Conservation (phyloP, 2,113 vertebrate genomes). For the Ciconia maguari region DNA sequence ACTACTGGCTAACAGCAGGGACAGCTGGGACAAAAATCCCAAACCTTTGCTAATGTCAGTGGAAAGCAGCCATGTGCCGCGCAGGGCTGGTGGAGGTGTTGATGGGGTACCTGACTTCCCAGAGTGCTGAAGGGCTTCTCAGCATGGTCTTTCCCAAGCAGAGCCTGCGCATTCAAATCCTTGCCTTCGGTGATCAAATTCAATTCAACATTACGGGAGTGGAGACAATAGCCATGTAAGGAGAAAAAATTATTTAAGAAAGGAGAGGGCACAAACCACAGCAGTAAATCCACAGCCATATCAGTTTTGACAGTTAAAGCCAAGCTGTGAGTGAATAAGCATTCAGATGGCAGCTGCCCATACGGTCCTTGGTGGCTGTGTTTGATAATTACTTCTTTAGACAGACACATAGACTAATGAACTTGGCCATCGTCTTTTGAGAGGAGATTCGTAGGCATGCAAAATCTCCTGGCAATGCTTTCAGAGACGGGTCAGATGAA, state of each 20-base stretch:
- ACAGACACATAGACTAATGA: not conserved
- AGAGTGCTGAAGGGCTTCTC: not conserved
- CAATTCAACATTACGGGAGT: not conserved
- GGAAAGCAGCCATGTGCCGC: not conserved
- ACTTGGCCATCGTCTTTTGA: not conserved
- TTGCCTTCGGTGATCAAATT: not conserved
- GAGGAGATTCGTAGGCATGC: not conserved
- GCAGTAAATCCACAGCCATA: not conserved
- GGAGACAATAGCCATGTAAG: not conserved
- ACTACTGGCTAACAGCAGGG: not conserved
- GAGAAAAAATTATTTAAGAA: not conserved
- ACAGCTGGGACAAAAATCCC: not conserved
- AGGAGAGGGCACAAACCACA: not conserved
- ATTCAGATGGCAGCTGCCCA: not conserved
- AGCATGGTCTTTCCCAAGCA: not conserved
- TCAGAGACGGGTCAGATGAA: not conserved
- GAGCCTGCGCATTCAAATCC: not conserved
- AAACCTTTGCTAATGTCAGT: not conserved
- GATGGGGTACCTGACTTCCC: not conserved
- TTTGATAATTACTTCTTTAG: not conserved
- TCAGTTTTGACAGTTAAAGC: not conserved
- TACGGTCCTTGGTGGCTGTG: not conserved
- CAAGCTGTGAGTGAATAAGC: not conserved
- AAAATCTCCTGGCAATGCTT: not conserved
- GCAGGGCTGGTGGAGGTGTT: not conserved